Conservation (phyloP, 2,797 vertebrate species). For the Lacerta viridis region DNA sequence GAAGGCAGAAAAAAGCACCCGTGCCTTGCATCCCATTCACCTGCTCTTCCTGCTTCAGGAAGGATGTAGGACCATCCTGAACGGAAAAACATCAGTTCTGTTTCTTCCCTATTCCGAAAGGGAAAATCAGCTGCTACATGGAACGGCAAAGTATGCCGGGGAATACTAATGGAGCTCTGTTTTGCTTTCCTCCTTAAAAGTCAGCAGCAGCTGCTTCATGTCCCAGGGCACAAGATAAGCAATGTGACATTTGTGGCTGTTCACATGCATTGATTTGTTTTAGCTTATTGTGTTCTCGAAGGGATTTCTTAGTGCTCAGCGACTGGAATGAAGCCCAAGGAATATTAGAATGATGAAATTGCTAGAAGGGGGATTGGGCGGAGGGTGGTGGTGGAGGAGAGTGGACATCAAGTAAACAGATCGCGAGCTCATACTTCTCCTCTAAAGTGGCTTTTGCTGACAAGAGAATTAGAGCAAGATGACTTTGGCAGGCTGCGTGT, state of each 20-base stretch:
- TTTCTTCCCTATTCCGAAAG: slow-evolving; percentile 71
- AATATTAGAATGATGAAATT: slow-evolving; percentile 59
- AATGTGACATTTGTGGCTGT: slow-evolving; percentile 65
- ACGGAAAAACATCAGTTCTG: slow-evolving; percentile 73
- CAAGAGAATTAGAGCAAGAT: slow-evolving; percentile 71
- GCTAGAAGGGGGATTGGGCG: slow-evolving; percentile 7
- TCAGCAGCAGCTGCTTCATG: slow-evolving; percentile 73
- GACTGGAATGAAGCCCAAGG: slow-evolving; percentile 41
- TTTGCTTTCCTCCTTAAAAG: slow-evolving; percentile 53
- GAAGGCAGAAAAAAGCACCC: slow-evolving; percentile 64
- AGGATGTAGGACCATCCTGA: slow-evolving; percentile 77
- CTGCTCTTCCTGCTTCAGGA: slow-evolving; percentile 79
- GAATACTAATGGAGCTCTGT: slow-evolving; percentile 64
- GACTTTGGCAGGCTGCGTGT: slow-evolving; percentile 74
- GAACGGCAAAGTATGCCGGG: slow-evolving; percentile 66
- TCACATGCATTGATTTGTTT: slow-evolving; percentile 65
- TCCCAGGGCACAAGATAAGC: slow-evolving; percentile 69
- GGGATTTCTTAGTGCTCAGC: slow-evolving; percentile 53
- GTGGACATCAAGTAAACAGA: slow-evolving; percentile 58
- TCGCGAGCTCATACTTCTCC: slow-evolving; percentile 56
- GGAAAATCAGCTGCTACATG: slow-evolving; percentile 64
- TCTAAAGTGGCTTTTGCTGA: slow-evolving; percentile 67
- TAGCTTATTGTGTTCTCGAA: slow-evolving; percentile 56
- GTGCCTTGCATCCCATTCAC: slow-evolving; percentile 76
- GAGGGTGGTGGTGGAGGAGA: neutral